phyloP scores from a whole-genome alignment of 2,888 invertebrate genomes.

The Amaurobius ferox region DNA sequence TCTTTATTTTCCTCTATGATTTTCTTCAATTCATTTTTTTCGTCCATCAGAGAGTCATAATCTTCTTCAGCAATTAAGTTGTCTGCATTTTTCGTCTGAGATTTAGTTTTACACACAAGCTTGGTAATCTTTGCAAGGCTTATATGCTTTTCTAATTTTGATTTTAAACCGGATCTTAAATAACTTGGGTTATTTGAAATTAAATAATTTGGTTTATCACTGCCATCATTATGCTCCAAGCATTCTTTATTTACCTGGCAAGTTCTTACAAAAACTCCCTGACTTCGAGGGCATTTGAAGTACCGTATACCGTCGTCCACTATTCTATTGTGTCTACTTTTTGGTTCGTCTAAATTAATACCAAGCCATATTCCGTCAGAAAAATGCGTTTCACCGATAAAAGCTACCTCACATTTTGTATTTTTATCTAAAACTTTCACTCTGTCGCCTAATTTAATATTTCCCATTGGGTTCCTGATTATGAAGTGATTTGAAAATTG shows the following conservation, averaged over 20 bases:
- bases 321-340: constrained; percentile 43
- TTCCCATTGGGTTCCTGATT: not conserved
- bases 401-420: constrained; percentile 28
- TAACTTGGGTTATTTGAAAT: constrained; percentile 12
- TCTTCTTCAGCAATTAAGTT: not conserved
- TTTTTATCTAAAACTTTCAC: constrained; percentile 34
- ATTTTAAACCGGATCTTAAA: constrained; percentile 6
- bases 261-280: constrained; percentile 39
- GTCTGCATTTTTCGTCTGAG: not conserved
- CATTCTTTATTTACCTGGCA: constrained; percentile 28
- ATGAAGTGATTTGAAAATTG: too few species aligned
- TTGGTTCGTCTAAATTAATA: constrained; percentile 30
- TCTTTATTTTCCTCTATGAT: not conserved
- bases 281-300: constrained; percentile 39
- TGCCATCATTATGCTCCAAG: not conserved
- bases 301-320: constrained; percentile 30
- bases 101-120: not conserved
- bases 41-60: not conserved
- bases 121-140: not conserved
- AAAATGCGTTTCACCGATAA: constrained; percentile 27
- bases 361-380: constrained; percentile 34
- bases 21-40: not conserved
- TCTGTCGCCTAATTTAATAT: constrained; percentile 27
- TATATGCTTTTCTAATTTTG: not conserved
- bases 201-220: not conserved